These are phyloP conservation scores for Leucozona laternaria DNA, from an alignment of 2,888 invertebrate species.

Conservation along the genomic window DNA sequence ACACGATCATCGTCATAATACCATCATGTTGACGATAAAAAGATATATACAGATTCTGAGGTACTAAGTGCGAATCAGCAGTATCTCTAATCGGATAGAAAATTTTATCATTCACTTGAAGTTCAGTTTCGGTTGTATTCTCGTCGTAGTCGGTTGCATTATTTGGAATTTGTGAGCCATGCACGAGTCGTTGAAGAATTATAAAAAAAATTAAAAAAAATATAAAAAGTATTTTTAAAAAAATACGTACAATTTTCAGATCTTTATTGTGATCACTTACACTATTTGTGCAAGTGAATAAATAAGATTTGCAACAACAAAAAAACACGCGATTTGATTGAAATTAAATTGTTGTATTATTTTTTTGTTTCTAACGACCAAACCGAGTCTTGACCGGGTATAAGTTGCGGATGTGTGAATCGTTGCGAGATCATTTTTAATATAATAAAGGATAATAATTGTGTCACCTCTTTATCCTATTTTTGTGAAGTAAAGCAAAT, in stretches of 20 bases:
- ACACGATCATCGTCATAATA: slow-evolving; percentile 37
- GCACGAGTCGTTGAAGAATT: slow-evolving; percentile 25
- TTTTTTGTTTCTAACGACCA: neutral
- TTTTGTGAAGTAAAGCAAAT: slow-evolving; percentile 4
- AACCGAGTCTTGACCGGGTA: slow-evolving; percentile 17
- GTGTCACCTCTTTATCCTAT: slow-evolving; percentile 2
- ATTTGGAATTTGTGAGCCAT: slow-evolving; percentile 38
- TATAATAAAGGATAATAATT: slow-evolving; percentile 39
- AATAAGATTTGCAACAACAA: slow-evolving; percentile 5
- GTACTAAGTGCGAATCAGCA: slow-evolving; percentile 62
- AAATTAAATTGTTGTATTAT: slow-evolving; percentile 21
- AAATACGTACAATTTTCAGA: neutral
- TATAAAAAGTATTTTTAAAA: slow-evolving; percentile 4
- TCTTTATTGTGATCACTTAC: slow-evolving; percentile 31
- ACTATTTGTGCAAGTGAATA: slow-evolving; percentile 19
- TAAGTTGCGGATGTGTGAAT: slow-evolving; percentile 47
- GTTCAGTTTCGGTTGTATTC: slow-evolving; percentile 72
- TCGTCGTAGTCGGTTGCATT: slow-evolving; percentile 68
- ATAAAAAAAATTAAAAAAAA: slow-evolving; percentile 2
- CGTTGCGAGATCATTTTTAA: slow-evolving; percentile 5
- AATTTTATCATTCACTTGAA: slow-evolving; percentile 52
- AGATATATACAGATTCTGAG: slow-evolving; percentile 21
- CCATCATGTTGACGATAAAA: neutral
- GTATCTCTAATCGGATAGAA: slow-evolving; percentile 61
- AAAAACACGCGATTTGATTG: slow-evolving; percentile 27